A percentile compares a stretch with the other conserved stretches of the same genome.
Conservation (phyloP, 2,888 invertebrate genomes). For the Shargacucullia verbasci region DNA sequence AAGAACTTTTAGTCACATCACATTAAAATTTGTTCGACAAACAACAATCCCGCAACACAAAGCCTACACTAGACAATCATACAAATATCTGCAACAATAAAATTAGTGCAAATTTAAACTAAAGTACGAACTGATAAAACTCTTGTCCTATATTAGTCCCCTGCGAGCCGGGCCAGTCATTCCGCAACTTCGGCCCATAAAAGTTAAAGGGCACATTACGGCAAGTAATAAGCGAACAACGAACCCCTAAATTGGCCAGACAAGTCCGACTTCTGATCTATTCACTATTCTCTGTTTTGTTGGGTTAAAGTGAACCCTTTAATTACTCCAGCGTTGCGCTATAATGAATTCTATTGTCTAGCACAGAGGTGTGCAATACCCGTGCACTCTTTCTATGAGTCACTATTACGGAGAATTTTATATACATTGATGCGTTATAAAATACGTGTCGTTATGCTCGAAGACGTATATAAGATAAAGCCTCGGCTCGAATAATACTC, state of each 20-base stretch:
- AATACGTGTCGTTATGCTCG: slow-evolving; percentile 44
- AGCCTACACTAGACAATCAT: slow-evolving; percentile 39
- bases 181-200: slow-evolving; percentile 85
- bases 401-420: slow-evolving; percentile 22
- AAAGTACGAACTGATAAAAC: slow-evolving; percentile 80
- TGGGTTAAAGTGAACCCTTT: slow-evolving; percentile 33
- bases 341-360: slow-evolving; percentile 39
- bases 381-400: slow-evolving; percentile 9
- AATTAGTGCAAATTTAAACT: slow-evolving; percentile 78
- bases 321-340: slow-evolving; percentile 35
- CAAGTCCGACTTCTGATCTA: slow-evolving; percentile 74
- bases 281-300: slow-evolving; percentile 65
- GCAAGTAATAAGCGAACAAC: slow-evolving; percentile 86
- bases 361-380: slow-evolving; percentile 12
- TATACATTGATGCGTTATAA: too few relatives aligned
- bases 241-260: slow-evolving; percentile 78
- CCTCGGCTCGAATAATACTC: slow-evolving; percentile 27
- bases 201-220: slow-evolving; percentile 88
- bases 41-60: not conserved
- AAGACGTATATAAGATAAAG: slow-evolving; percentile 53
- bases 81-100: slow-evolving; percentile 61
- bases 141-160: slow-evolving; percentile 82
- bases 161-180: slow-evolving; percentile 68
- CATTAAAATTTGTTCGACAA: not conserved
- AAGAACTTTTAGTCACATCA: too few relatives aligned